Conservation (phyloP, 2,888 invertebrate species). For the Sceliomorpha sp. region DNA sequence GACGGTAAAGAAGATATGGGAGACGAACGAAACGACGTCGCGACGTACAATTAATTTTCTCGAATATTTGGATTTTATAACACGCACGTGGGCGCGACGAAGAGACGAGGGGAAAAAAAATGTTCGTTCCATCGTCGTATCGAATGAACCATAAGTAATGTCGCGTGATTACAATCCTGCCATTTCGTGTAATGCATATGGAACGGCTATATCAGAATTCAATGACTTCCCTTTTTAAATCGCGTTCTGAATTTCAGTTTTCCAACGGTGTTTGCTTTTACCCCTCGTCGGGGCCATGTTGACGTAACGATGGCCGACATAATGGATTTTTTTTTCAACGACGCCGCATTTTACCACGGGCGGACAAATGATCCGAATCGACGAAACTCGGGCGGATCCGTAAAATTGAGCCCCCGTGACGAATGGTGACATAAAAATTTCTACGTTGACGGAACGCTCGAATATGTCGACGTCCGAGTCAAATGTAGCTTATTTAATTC, state of each 20-base stretch:
- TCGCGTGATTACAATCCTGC: conserved; percentile 13
- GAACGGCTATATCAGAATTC: conserved; percentile 14
- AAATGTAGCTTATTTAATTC: conserved; percentile 15
- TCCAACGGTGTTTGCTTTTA: background rate
- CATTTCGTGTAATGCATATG: conserved; percentile 5
- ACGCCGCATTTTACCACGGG: too few species aligned
- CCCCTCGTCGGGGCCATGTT: background rate
- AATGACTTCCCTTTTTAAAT: conserved; percentile 17
- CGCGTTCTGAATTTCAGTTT: conserved; percentile 9
- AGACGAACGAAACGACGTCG: too few species aligned
- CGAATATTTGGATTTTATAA: too few species aligned
- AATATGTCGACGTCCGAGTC: background rate
- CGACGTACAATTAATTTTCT: too few species aligned
- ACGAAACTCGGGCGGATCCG: too few species aligned
- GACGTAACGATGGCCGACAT: background rate
- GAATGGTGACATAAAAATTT: too few species aligned
- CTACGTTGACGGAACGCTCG: background rate
- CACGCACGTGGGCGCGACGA: too few species aligned
- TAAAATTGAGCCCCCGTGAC: too few species aligned
- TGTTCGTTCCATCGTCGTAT: conserved; percentile 2
- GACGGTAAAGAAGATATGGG: too few species aligned
- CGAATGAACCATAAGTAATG: conserved; percentile 5
- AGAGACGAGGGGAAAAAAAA: too few species aligned
- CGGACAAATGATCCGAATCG: too few species aligned
- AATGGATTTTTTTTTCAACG: conserved; percentile 1